Percentiles rank a stretch among this genome's conserved stretches.
phyloP scores from a whole-genome alignment of 2,113 vertebrate genomes.

The Sylvia atricapilla region DNA sequence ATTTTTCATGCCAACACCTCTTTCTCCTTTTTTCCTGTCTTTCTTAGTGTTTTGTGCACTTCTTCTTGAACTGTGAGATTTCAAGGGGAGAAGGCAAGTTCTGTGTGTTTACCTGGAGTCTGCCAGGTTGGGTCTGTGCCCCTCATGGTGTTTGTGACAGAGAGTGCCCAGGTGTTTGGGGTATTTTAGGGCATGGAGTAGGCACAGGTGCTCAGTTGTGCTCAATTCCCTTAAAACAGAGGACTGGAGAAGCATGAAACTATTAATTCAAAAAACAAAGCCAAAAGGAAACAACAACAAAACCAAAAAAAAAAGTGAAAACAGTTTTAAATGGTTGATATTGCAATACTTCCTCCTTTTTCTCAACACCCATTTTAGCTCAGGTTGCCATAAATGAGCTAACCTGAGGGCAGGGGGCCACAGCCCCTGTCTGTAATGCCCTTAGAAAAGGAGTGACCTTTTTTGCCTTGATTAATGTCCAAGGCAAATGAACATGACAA shows the following conservation, averaged over 20 bases:
- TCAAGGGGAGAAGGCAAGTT: background rate
- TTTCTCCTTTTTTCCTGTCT: background rate
- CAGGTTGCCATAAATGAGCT: background rate
- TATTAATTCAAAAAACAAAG: too few relatives aligned
- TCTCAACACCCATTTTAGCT: background rate
- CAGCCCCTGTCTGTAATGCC: background rate
- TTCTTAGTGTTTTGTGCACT: background rate
- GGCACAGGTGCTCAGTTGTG: background rate
- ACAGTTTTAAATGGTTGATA: too few relatives aligned
- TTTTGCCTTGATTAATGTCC: background rate
- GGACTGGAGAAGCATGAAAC: background rate
- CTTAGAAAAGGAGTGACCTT: background rate
- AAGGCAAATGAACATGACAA: background rate
- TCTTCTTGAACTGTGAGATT: background rate
- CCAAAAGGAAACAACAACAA: too few relatives aligned
- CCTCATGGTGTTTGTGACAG: background rate
- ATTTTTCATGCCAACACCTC: background rate
- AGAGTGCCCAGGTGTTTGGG: background rate
- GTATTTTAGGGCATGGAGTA: background rate
- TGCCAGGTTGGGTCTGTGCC: background rate
- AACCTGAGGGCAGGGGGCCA: background rate
- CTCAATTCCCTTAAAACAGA: background rate
- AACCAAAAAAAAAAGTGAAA: too few relatives aligned
- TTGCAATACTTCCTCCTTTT: background rate
- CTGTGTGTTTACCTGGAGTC: background rate